Percentiles rank a stretch among this genome's conserved stretches.
These are phyloP conservation scores for Musca vetustissima DNA, from an alignment of 1,140 invertebrate species.

Conservation along the genomic window DNA sequence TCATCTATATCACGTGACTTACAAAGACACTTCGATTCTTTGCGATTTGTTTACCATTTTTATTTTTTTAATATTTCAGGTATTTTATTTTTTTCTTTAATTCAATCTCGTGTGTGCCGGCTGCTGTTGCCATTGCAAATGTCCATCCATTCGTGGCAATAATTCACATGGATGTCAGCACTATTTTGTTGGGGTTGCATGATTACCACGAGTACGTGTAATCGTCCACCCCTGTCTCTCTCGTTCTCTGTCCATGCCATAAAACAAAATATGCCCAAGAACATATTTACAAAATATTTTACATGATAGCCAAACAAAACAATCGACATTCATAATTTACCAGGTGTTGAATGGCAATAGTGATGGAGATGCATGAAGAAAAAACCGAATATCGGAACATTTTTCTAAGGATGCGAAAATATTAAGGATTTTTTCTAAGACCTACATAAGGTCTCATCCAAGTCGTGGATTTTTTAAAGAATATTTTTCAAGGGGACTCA, in stretches of 20 bases:
- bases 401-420: too few relatives aligned
- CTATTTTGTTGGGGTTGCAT: not conserved
- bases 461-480: too few relatives aligned
- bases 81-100: not conserved
- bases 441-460: too few relatives aligned
- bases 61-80: not conserved
- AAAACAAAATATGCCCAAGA: not conserved
- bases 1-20: not conserved
- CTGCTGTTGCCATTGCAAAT: not conserved
- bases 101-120: too few relatives aligned
- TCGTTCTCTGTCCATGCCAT: not conserved
- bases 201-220: not conserved
- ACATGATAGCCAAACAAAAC: conserved; percentile 1
- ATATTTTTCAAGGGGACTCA: too few relatives aligned
- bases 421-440: too few relatives aligned
- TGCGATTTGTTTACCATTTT: not conserved
- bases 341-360: not conserved
- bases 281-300: conserved; percentile 16
- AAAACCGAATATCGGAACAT: too few relatives aligned
- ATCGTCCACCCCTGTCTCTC: not conserved
- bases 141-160: conserved; percentile 37
- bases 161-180: conserved; percentile 51
- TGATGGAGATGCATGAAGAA: not conserved
- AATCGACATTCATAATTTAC: not conserved
- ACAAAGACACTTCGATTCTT: not conserved